Percentiles rank a stretch among this genome's conserved stretches.
phyloP scores from a whole-genome alignment of 2,797 vertebrate genomes.

The Silurus aristotelis region DNA sequence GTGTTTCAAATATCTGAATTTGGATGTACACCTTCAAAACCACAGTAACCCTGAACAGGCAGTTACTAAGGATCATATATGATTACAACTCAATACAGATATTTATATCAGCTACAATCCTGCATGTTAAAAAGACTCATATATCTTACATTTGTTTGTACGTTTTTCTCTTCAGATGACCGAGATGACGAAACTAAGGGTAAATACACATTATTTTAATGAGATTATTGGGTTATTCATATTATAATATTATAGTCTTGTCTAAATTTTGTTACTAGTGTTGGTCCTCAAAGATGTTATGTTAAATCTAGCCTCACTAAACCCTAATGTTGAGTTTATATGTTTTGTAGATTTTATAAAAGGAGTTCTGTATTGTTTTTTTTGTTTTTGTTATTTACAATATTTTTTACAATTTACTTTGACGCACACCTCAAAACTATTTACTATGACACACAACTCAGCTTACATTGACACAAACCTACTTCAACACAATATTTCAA shows the following conservation, averaged over 20 bases:
- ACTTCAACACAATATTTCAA: no score
- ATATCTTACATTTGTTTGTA: background rate
- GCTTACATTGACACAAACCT: no score
- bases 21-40: background rate
- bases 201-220: slow-evolving; percentile 34
- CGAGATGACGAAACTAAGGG: slow-evolving; percentile 29
- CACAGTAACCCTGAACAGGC: background rate
- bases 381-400: no score
- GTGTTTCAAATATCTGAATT: background rate
- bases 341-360: background rate
- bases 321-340: background rate
- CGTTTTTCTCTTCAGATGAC: slow-evolving; percentile 30
- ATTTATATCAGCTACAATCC: background rate
- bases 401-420: no score
- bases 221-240: no score
- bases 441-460: no score
- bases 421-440: no score
- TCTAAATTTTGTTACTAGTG: background rate
- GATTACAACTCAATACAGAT: background rate
- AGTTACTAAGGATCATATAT: background rate
- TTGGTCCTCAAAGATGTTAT: background rate
- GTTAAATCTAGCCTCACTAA: background rate
- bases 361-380: no score
- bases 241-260: background rate
- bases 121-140: background rate